Evolutionary conservation across 2,797 vertebrate species (phyloP).

Genomic region (Acanthiza pusilla): DNA sequence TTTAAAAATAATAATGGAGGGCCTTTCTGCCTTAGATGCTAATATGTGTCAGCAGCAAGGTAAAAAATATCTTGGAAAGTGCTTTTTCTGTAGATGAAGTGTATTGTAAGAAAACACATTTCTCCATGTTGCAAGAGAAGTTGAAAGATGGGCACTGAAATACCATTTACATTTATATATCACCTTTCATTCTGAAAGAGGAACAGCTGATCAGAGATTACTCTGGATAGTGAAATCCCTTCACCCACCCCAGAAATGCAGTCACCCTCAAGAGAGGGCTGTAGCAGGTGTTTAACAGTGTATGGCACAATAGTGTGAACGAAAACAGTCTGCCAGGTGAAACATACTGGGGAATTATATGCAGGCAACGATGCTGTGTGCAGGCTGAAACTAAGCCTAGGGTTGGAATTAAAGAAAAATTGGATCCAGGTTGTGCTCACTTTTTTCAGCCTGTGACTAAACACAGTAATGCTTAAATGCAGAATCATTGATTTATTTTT

Average conservation of each 20-base stretch:
- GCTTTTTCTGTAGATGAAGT: not conserved
- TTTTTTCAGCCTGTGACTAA: not conserved
- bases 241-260: not conserved
- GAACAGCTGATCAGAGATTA: not conserved
- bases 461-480: not conserved
- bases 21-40: constrained; percentile 8
- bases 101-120: not conserved
- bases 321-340: not conserved
- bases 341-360: not conserved
- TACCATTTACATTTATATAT: not conserved
- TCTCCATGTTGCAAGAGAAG: not conserved
- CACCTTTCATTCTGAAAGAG: not conserved
- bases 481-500: not conserved
- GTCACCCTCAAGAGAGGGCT: not conserved
- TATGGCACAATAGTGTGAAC: not conserved
- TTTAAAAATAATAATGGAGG: constrained; percentile 14
- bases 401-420: not conserved
- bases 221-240: not conserved
- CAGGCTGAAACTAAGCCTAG: not conserved
- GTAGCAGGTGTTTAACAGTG: not conserved
- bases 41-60: not conserved
- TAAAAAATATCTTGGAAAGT: not conserved
- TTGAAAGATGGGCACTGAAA: not conserved
- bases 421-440: not conserved
- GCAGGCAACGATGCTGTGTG: not conserved